Conservation (phyloP, 1,140 invertebrate genomes). For the Uloborus diversus region DNA sequence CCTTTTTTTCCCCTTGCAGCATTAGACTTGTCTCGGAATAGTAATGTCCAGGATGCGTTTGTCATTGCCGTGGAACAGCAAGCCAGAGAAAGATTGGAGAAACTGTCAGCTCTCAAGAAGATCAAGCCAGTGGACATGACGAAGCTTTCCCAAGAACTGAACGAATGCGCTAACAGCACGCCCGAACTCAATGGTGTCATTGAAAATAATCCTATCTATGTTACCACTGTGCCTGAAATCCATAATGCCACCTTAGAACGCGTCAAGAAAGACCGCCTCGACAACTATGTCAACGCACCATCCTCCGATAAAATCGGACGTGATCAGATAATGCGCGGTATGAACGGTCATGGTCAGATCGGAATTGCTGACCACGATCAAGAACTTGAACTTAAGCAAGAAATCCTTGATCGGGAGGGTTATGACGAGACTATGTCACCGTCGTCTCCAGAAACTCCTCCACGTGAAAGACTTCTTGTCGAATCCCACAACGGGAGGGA, state of each 20-base stretch:
- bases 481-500: conserved; percentile 31
- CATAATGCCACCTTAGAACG: conserved; percentile 55
- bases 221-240: conserved; percentile 75
- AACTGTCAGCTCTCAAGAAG: conserved; percentile 86
- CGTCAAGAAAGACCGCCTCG: conserved; percentile 38
- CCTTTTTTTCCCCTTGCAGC: conserved; percentile 71
- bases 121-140: conserved; percentile 96
- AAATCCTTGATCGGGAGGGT: conserved; percentile 45
- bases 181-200: conserved; percentile 76
- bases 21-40: conserved; percentile 83
- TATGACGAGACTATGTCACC: conserved; percentile 24
- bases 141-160: conserved; percentile 88
- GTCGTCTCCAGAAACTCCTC: conserved; percentile 44
- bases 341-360: conserved; percentile 35
- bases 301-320: conserved; percentile 39
- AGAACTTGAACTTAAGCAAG: conserved; percentile 55
- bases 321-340: conserved; percentile 15
- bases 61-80: conserved; percentile 95
- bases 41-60: conserved; percentile 93
- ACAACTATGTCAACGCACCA: conserved; percentile 4
- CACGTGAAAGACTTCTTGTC: conserved; percentile 37
- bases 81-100: conserved; percentile 86
- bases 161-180: conserved; percentile 71
- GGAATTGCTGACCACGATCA: conserved; percentile 44
- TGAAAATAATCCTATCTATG: conserved; percentile 76